A percentile compares a stretch with the other conserved stretches of the same genome.
Evolutionary conservation across 2,113 vertebrate genomes (phyloP).

Genomic region (Pygoscelis antarcticus): DNA sequence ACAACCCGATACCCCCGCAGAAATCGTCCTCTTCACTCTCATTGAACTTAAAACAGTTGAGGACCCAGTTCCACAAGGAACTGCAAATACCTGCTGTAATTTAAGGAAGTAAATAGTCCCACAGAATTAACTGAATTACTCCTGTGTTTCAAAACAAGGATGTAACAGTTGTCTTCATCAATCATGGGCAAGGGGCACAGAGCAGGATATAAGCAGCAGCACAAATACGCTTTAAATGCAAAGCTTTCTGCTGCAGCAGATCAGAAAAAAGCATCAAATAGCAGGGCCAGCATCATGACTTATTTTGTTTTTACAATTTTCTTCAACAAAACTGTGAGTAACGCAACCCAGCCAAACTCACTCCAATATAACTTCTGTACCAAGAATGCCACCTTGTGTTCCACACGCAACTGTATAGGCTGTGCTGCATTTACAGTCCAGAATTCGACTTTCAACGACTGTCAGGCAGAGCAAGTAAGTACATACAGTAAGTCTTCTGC

Average conservation of each 20-base stretch:
- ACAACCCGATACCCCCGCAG: accelerated
- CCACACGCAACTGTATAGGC: accelerated
- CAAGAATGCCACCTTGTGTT: not conserved
- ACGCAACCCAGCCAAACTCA: not conserved
- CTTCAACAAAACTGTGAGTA: not conserved
- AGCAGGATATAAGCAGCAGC: not conserved
- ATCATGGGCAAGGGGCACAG: not conserved
- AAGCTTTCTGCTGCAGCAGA: not conserved
- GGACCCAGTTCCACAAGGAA: not conserved
- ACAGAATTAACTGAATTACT: not conserved
- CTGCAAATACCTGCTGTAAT: not conserved
- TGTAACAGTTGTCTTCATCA: not conserved
- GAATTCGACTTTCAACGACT: not conserved
- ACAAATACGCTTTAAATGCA: not conserved
- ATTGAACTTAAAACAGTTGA: not conserved
- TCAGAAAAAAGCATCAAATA: not conserved
- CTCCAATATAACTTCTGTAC: not conserved
- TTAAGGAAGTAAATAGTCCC: not conserved
- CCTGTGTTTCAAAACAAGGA: not conserved
- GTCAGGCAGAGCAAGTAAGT: not conserved
- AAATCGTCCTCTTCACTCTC: not conserved
- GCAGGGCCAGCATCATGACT: accelerated
- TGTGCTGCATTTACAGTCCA: not conserved
- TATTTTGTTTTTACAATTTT: not conserved
- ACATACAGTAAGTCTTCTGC: not conserved